These are phyloP conservation scores for Amiota minor DNA, from an alignment of 2,888 invertebrate genomes.

Conservation along the genomic window DNA sequence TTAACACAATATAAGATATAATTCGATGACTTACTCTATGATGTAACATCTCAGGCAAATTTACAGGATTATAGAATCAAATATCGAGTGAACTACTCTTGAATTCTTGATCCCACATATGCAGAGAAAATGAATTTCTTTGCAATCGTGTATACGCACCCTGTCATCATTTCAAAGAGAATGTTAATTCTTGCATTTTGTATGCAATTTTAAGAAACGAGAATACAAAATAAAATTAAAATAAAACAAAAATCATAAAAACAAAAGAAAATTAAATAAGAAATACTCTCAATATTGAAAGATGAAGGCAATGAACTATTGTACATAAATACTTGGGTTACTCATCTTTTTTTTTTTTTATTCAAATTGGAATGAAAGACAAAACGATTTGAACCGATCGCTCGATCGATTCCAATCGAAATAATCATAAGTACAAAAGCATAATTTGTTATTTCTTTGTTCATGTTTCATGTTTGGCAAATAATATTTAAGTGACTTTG, in stretches of 20 bases:
- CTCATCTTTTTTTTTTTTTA: not conserved
- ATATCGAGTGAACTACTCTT: no score
- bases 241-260: not conserved
- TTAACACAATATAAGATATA: no score
- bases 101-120: no score
- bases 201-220: slow-evolving; percentile 15
- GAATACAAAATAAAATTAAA: not conserved
- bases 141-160: slow-evolving; percentile 11
- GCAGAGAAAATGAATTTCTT: no score
- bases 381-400: not conserved
- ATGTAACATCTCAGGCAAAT: no score
- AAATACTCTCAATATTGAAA: not conserved
- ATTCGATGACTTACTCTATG: no score
- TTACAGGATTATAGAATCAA: no score
- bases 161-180: not conserved
- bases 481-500: slow-evolving; percentile 46
- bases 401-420: not conserved
- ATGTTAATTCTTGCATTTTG: slow-evolving; percentile 2
- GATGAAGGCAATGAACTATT: not conserved
- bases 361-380: slow-evolving; percentile 12
- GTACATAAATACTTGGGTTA: not conserved
- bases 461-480: not conserved
- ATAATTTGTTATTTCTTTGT: not conserved
- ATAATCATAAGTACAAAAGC: not conserved
- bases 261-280: not conserved